Conservation (phyloP, 2,888 invertebrate genomes). For the Rhopalosiphum nymphaeae region DNA sequence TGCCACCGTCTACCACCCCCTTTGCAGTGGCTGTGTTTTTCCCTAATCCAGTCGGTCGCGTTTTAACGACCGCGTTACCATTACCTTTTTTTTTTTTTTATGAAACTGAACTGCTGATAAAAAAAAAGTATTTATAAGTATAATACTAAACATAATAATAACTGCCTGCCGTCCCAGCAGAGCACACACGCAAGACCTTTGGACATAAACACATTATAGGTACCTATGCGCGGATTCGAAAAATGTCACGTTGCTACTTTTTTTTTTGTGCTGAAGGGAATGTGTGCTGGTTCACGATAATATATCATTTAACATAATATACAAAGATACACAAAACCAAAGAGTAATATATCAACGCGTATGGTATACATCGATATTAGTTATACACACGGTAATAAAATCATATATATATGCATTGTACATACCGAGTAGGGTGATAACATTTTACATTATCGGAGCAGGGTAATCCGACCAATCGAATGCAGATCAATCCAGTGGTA, state of each 20-base stretch:
- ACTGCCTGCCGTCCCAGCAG: background rate
- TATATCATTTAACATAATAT: background rate
- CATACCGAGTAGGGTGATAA: background rate
- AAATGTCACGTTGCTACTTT: background rate
- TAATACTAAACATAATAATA: constrained; percentile 25
- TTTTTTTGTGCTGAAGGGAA: background rate
- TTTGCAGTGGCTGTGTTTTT: background rate
- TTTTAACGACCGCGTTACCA: constrained; percentile 45
- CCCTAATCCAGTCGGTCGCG: constrained; percentile 40
- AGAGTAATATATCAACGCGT: background rate
- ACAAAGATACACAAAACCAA: background rate
- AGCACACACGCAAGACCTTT: background rate
- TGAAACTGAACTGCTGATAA: constrained; percentile 12
- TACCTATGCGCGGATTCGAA: background rate
- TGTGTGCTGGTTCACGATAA: background rate
- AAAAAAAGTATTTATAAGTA: background rate
- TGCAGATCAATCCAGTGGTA: background rate
- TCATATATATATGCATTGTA: background rate
- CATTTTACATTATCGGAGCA: background rate
- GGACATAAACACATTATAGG: background rate
- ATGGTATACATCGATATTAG: background rate
- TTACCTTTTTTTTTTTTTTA: constrained; percentile 47
- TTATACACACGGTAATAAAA: background rate
- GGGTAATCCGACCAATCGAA: background rate
- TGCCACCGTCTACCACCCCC: background rate